Base-by-base conservation (phyloP, 2,888 invertebrate genomes). In the Eueremaeus valkanovi region DNA sequence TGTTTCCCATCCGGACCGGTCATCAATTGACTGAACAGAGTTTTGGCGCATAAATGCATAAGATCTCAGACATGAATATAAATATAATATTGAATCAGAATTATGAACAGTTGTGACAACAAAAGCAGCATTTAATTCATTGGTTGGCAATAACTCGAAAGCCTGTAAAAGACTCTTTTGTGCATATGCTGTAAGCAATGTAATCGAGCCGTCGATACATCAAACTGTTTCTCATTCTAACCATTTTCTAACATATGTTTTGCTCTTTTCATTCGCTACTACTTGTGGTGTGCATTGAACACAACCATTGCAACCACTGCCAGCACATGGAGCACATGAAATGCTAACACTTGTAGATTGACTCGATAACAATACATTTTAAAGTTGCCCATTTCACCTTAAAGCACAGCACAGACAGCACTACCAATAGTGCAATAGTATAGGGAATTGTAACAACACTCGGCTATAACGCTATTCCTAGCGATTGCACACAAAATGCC, bases 241-340 rank as follows among this genome's bases (percentile, higher is more conserved):
- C n/a, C n/a, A n/a, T n/a, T n/a, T 58, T 66, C n/a, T 66, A n/a
- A 66, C 66, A 66, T n/a, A 66, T 66, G 66, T 66, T 66, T 33
- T 66, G 66, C 36, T 40, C 36, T n/a, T 36, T 66, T 66, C 66
- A 40, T 21, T 21, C n/a, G 36, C 33, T 36, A 11, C 16, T n/a
- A 33, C 66, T 36, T 36, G 36, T 36, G 36, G 66, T 66, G 66
- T 21, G 31, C 36, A n/a, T 13, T 36, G 11, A 11, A 29, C 29
- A 29, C 31, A 16, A 49, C 49, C 5, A 9, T 3, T 49, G 49
- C 3, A 11, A 5, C 3, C 6, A 16, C 3, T 9, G 21, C 27
- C 58, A 66, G 21, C 36, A 66, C 21, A 66, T 66, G 13, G 36
- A 66, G n/a, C 33, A 31, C 29, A 63, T 31, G 5, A 63, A 31